Base-by-base conservation (phyloP, 2,113 vertebrate species). In the Geococcyx californianus region DNA sequence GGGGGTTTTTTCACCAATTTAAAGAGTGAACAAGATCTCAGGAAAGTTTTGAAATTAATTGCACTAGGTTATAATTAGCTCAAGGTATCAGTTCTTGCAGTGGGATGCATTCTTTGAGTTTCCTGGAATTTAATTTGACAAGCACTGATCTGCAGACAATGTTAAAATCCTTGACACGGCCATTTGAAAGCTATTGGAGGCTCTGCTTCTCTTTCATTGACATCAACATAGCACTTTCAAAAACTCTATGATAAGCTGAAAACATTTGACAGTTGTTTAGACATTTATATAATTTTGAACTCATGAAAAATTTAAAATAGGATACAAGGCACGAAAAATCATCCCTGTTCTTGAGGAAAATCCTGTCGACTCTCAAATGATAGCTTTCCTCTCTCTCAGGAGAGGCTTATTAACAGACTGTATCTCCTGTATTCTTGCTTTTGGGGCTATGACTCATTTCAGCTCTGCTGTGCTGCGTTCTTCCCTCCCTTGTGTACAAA, bases 211-310 rank as follows among this genome's bases (percentile, higher is more conserved):
- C 55, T 42, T 84, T 79, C 68, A 10, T 6, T 87, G 74, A 10
- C 6, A 2, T 77, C 60, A 78, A 29, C 19, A 42, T 16, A 36
- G 28, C 31, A n/a, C 31, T 59, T 89, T 36, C 33, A 82, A 75
- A 86, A 87, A 56, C 45, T 76, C 55, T 21, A 0, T 58, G 40
- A 14, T 42, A 47, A 72, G 26, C 88, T 85, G 62, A 87, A 87
- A 84, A 78, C 38, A 44, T 83, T 31, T 95, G 79, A 69, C 75
- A 77, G 42, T 74, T 91, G 34, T 84, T 95, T 93, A 59, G 42
- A 23, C 14, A 34, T 58, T 94, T 84, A 66, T 42, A 63, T 38
- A 31, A 85, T 66, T 86, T 85, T 85, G 66, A 85, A 62, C 33
- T 83, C 34, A 70, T 47, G 34, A 36, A 89, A 58, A 94, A 92